Conservation (phyloP, 2,888 invertebrate species). For the Heliconius hortense region DNA sequence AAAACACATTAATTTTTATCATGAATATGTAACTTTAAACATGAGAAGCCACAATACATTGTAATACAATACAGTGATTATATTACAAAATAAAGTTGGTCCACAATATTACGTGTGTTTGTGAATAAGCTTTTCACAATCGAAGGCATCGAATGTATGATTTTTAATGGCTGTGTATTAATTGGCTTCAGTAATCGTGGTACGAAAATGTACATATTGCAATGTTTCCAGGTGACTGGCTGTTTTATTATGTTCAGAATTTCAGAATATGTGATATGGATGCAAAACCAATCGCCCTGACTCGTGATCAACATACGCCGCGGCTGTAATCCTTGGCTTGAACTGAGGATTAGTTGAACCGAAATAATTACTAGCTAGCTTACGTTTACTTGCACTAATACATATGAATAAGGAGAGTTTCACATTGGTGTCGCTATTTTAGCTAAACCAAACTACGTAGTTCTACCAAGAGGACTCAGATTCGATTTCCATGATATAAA, state of each 20-base stretch:
- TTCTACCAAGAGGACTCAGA: background rate
- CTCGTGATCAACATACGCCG: slow-evolving; percentile 56
- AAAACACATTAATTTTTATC: slow-evolving; percentile 31
- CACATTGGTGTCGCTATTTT: background rate
- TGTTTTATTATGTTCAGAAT: slow-evolving; percentile 47
- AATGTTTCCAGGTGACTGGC: slow-evolving; percentile 62
- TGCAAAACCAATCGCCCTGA: slow-evolving; percentile 55
- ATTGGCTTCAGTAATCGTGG: slow-evolving; percentile 73
- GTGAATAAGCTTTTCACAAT: slow-evolving; percentile 12
- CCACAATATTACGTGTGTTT: background rate
- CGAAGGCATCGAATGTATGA: slow-evolving; percentile 10
- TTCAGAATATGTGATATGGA: slow-evolving; percentile 47
- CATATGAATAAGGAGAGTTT: background rate
- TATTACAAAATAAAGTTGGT: background rate
- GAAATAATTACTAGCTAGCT: slow-evolving; percentile 54
- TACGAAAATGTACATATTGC: slow-evolving; percentile 68
- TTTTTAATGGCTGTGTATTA: slow-evolving; percentile 56
- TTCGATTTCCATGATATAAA: background rate
- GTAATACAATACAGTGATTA: slow-evolving; percentile 9
- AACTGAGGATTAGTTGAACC: slow-evolving; percentile 54
- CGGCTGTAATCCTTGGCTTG: slow-evolving; percentile 55
- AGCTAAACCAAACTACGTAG: background rate
- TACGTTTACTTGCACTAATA: slow-evolving; percentile 7
- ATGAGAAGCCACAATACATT: slow-evolving; percentile 19
- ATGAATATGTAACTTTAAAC: slow-evolving; percentile 27